These are phyloP conservation scores for Elmis aenea DNA, from an alignment of 2,888 invertebrate species.

Conservation along the genomic window DNA sequence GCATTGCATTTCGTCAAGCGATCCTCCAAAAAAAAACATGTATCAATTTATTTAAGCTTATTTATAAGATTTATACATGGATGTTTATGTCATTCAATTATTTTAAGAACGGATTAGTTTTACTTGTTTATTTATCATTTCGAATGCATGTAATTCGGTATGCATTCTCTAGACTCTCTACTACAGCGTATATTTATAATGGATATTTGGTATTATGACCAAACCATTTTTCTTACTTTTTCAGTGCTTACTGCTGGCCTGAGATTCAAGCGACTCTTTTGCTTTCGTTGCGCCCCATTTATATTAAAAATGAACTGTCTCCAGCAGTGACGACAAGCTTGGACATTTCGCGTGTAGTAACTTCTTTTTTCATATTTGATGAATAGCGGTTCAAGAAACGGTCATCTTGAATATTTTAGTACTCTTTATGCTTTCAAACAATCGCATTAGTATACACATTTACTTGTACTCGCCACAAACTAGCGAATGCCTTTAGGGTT, in stretches of 20 bases:
- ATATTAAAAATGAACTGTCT: conserved; percentile 49
- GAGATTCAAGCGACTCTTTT: conserved; percentile 15
- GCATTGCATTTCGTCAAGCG: too few relatives aligned
- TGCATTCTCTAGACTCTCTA: too few relatives aligned
- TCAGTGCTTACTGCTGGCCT: conserved; percentile 9
- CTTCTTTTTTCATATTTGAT: conserved; percentile 21
- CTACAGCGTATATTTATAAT: conserved; percentile 17
- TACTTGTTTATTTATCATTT: too few relatives aligned
- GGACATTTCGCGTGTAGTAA: conserved; percentile 38
- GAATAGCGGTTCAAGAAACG: conserved; percentile 18
- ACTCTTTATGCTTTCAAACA: background rate
- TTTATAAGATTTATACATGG: too few relatives aligned
- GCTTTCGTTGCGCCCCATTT: conserved; percentile 32
- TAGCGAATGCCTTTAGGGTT: too few relatives aligned
- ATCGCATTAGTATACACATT: too few relatives aligned
- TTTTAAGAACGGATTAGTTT: too few relatives aligned
- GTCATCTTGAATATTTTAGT: conserved; percentile 8
- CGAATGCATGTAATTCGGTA: too few relatives aligned
- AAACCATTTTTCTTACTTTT: conserved; percentile 20
- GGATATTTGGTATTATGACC: conserved; percentile 15
- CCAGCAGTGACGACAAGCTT: conserved; percentile 43
- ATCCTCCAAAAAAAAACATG: too few relatives aligned
- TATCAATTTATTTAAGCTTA: too few relatives aligned
- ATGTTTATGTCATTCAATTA: too few relatives aligned
- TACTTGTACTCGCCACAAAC: too few relatives aligned